Evolutionary conservation across 2,797 vertebrate genomes (phyloP).

Genomic region (Propithecus deckenii): DNA sequence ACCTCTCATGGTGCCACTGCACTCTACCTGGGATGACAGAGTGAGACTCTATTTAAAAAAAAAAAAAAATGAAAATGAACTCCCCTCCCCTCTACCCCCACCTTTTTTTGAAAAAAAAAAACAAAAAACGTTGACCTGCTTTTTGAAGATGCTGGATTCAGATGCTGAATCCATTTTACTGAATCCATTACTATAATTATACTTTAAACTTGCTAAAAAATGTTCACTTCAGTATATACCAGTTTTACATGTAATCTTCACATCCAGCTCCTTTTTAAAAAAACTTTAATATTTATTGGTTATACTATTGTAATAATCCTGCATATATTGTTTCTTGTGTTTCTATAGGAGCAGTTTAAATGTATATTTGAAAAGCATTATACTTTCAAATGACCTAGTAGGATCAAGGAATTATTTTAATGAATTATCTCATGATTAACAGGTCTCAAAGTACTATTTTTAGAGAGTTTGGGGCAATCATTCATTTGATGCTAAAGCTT

Average conservation of each 20-base stretch:
- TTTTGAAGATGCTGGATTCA: constrained; percentile 35
- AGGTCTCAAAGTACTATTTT: constrained; percentile 44
- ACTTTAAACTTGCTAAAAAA: constrained; percentile 57
- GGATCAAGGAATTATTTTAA: constrained; percentile 35
- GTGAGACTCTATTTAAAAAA: too few species aligned
- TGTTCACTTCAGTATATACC: background rate
- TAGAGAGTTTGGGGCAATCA: background rate
- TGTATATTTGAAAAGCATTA: background rate
- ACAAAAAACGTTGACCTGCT: background rate
- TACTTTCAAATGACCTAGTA: constrained; percentile 41
- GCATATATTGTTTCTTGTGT: background rate
- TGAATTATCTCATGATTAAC: constrained; percentile 49
- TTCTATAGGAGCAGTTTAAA: constrained; percentile 34
- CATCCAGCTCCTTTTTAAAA: background rate
- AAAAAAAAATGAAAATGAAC: too few species aligned
- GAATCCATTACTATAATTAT: constrained; percentile 63
- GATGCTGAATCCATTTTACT: constrained; percentile 6
- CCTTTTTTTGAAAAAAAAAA: too few species aligned
- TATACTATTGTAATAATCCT: background rate
- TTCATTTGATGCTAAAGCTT: constrained; percentile 48
- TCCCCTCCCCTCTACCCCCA: too few species aligned
- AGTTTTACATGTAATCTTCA: background rate
- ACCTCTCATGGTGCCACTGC: too few species aligned
- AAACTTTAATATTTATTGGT: constrained; percentile 8
- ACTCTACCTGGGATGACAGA: too few species aligned